phyloP scores from a whole-genome alignment of 2,113 vertebrate species.

The Mixornis gularis region DNA sequence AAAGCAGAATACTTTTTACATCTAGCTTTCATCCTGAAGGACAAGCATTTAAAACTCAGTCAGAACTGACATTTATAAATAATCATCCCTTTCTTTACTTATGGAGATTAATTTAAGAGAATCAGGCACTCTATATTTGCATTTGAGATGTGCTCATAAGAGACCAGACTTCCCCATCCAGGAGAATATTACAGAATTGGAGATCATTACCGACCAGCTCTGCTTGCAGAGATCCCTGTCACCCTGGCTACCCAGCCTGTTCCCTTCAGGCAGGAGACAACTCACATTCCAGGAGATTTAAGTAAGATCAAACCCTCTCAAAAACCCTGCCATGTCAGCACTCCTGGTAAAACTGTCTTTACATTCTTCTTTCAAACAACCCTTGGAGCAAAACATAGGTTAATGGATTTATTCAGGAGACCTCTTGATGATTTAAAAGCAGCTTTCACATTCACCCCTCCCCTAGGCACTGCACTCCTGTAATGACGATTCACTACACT shows the following conservation, averaged over 20 bases:
- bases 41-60: not conserved
- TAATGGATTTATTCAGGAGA: not conserved
- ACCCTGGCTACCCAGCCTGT: not conserved
- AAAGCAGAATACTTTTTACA: not conserved
- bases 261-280: not conserved
- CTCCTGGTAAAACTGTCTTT: not conserved
- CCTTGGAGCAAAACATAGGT: not conserved
- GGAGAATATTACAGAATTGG: not conserved
- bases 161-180: not conserved
- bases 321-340: not conserved
- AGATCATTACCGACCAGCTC: not conserved
- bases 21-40: not conserved
- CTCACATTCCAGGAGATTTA: not conserved
- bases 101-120: slow-evolving; percentile 7
- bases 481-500: not conserved
- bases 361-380: slow-evolving; percentile 1
- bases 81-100: slow-evolving; percentile 3
- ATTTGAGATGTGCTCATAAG: not conserved
- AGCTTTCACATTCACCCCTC: not conserved
- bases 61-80: not conserved
- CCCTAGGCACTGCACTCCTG: not conserved
- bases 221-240: not conserved
- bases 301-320: not conserved
- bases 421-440: not conserved
- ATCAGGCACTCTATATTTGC: not conserved